These are phyloP conservation scores for Naso thynnoides DNA, from an alignment of 2,797 vertebrate genomes.

Conservation along the genomic window DNA sequence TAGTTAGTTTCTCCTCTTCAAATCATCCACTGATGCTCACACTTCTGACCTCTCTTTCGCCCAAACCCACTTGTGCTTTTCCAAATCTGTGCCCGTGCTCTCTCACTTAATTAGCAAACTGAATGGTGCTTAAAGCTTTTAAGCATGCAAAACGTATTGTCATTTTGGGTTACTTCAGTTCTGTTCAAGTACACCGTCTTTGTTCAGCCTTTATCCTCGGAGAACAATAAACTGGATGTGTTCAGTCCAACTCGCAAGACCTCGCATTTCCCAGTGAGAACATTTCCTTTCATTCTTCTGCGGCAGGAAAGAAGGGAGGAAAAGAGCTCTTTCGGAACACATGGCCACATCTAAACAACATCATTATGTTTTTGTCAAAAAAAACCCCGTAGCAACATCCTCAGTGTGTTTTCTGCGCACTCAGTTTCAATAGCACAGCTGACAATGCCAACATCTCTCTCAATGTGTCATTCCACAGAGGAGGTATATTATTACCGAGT, in stretches of 20 bases:
- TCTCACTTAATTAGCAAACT: not conserved
- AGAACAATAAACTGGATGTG: slow-evolving; percentile 40
- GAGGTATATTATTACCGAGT: slow-evolving; percentile 35
- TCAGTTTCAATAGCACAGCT: slow-evolving; percentile 50
- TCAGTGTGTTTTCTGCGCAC: slow-evolving; percentile 39
- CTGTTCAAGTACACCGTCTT: slow-evolving; percentile 6
- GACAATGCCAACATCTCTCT: slow-evolving; percentile 48
- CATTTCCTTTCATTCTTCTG: slow-evolving; percentile 82
- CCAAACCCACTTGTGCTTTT: not conserved
- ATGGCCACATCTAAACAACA: slow-evolving; percentile 66
- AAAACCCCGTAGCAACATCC: slow-evolving; percentile 70
- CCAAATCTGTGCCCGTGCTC: not conserved
- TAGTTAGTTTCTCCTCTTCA: not conserved
- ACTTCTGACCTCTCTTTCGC: not conserved
- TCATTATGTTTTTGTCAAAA: slow-evolving; percentile 65
- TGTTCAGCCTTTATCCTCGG: slow-evolving; percentile 34
- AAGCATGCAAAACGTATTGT: not conserved
- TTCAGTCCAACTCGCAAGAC: slow-evolving; percentile 34
- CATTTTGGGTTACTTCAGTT: not conserved
- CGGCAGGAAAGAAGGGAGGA: slow-evolving; percentile 74
- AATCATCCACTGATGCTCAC: not conserved
- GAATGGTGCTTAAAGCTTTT: not conserved
- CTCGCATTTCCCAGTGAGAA: slow-evolving; percentile 64
- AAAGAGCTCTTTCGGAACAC: slow-evolving; percentile 65
- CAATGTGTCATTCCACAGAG: slow-evolving; percentile 19